Conservation (phyloP, 2,888 invertebrate species). For the Junonia oenone region DNA sequence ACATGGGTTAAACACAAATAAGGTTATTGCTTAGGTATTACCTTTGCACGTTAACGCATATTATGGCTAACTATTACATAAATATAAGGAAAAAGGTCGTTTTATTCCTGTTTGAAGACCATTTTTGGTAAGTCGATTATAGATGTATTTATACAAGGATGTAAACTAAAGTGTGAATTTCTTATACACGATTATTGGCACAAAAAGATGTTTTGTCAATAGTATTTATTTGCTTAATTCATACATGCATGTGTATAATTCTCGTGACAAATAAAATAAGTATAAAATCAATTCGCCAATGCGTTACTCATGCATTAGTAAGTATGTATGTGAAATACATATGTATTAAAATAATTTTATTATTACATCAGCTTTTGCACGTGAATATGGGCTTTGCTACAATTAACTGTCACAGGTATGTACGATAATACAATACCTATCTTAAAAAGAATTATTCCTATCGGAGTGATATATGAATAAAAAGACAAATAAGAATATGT, state of each 20-base stretch:
- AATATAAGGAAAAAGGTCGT: background rate
- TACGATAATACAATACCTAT: no score
- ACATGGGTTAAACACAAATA: no score
- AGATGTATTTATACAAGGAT: background rate
- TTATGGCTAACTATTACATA: background rate
- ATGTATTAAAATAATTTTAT: background rate
- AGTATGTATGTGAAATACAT: background rate
- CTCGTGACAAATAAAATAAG: background rate
- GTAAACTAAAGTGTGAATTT: constrained; percentile 9
- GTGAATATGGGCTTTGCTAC: background rate
- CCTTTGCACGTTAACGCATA: no score
- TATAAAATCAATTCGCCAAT: background rate
- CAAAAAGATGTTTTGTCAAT: background rate
- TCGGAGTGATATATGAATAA: no score
- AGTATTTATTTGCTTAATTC: constrained; percentile 2
- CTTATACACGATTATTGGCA: constrained; percentile 7
- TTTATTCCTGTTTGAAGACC: background rate
- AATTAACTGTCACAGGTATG: no score
- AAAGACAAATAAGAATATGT: no score
- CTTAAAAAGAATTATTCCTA: no score
- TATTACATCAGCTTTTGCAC: background rate
- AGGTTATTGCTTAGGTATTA: no score
- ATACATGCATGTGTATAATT: background rate
- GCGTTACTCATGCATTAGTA: background rate
- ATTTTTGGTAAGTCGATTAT: background rate